These are phyloP conservation scores for Dolomedes plantarius DNA, from an alignment of 2,888 invertebrate genomes.

Conservation along the genomic window DNA sequence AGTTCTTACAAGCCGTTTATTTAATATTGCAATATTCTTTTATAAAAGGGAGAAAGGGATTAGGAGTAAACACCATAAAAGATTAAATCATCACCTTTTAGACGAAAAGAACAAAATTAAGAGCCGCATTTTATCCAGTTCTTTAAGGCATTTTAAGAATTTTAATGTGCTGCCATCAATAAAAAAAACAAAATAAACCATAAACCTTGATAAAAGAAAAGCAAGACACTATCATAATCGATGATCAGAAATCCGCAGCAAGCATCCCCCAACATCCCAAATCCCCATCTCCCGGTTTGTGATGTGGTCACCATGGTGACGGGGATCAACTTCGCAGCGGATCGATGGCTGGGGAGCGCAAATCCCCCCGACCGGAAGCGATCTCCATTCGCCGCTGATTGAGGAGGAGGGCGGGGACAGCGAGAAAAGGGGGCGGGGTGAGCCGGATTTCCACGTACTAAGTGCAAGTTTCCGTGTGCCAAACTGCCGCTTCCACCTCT, in stretches of 20 bases:
- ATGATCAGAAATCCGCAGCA: constrained; percentile 29
- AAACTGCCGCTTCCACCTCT: constrained; percentile 71
- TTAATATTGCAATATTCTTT: not conserved
- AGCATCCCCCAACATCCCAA: constrained; percentile 41
- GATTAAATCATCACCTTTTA: constrained; percentile 4
- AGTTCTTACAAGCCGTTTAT: not conserved
- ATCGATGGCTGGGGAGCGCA: constrained; percentile 42
- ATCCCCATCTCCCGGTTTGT: constrained; percentile 39
- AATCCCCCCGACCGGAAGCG: constrained; percentile 67
- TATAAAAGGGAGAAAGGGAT: not conserved
- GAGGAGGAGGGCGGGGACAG: constrained; percentile 67
- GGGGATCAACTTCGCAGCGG: constrained; percentile 49
- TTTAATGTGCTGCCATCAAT: not conserved
- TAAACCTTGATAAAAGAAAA: constrained; percentile 12
- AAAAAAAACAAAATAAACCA: not conserved
- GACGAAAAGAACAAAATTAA: not conserved
- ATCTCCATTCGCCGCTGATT: constrained; percentile 71
- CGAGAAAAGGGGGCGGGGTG: constrained; percentile 46
- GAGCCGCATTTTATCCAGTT: not conserved
- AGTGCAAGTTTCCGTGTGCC: constrained; percentile 72
- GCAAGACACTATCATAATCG: constrained; percentile 42
- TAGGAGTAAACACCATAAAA: not conserved
- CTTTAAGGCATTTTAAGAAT: not conserved
- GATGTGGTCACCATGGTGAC: constrained; percentile 61
- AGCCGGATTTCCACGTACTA: constrained; percentile 73